phyloP scores from a whole-genome alignment of 2,113 vertebrate genomes.

The Syngnathus scovelli region DNA sequence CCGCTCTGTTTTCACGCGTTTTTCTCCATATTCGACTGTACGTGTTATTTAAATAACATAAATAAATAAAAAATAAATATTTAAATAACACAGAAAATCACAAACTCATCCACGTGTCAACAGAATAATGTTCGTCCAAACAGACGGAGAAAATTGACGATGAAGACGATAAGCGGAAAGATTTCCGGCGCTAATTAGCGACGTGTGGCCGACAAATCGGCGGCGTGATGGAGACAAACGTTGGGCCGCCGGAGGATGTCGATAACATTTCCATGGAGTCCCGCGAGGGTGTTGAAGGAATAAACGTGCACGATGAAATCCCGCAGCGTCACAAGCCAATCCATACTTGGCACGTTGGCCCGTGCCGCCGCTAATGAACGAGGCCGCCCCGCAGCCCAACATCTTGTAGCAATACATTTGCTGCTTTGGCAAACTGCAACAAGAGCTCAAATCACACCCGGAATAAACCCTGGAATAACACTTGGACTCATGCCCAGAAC shows the following conservation, averaged over 20 bases:
- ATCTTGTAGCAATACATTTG: too few species aligned
- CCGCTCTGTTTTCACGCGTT: neutral
- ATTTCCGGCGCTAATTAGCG: constrained; percentile 30
- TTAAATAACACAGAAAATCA: too few species aligned
- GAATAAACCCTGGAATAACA: neutral
- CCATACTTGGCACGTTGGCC: constrained; percentile 54
- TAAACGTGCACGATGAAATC: constrained; percentile 56
- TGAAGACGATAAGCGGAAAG: neutral
- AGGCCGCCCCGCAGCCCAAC: constrained; percentile 37
- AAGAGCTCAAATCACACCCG: too few species aligned
- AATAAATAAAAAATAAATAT: too few species aligned
- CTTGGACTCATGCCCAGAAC: neutral
- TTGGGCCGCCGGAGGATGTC: constrained; percentile 40
- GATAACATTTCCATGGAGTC: constrained; percentile 62
- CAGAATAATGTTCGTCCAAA: too few species aligned
- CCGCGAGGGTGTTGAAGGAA: constrained; percentile 42
- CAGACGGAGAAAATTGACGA: too few species aligned
- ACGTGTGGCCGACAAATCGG: constrained; percentile 26
- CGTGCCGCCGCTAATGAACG: constrained; percentile 60
- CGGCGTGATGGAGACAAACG: constrained; percentile 49
- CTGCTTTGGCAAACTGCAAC: too few species aligned
- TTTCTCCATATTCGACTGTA: too few species aligned
- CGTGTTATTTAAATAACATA: too few species aligned
- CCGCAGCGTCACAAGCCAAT: constrained; percentile 53
- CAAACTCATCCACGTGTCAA: too few species aligned